These are phyloP conservation scores for Neoarius graeffei DNA, from an alignment of 2,113 vertebrate genomes.

Conservation along the genomic window DNA sequence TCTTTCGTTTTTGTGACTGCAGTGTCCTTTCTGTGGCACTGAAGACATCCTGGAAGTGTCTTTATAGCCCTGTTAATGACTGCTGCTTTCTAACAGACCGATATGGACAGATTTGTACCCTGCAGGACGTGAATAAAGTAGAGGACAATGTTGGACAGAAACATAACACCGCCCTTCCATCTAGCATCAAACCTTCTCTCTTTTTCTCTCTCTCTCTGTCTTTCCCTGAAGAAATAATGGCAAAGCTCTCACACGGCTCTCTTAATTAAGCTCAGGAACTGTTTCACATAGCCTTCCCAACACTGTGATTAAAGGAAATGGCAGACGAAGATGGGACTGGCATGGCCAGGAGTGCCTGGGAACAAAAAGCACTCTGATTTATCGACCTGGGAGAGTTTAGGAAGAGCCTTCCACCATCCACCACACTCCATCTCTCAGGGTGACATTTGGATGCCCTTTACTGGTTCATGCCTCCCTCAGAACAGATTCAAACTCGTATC, in stretches of 20 bases:
- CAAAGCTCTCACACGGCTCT: constrained; percentile 51
- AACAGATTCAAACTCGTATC: not conserved
- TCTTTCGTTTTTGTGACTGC: not conserved
- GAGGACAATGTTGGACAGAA: not conserved
- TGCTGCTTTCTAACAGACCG: not conserved
- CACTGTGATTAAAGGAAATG: constrained; percentile 58
- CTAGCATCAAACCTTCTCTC: not conserved
- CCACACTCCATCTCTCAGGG: constrained; percentile 41
- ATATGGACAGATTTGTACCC: constrained; percentile 26
- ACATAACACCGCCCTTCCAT: not conserved
- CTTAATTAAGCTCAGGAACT: constrained; percentile 62
- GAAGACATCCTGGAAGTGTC: constrained; percentile 26
- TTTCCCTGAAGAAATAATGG: constrained; percentile 53
- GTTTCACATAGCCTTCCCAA: constrained; percentile 45
- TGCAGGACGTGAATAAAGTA: not conserved
- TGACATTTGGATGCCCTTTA: constrained; percentile 56
- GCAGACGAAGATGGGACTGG: constrained; percentile 52
- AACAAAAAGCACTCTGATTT: constrained; percentile 56
- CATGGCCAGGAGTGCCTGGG: constrained; percentile 30
- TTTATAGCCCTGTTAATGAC: constrained; percentile 34
- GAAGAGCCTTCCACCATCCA: constrained; percentile 38
- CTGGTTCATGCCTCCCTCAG: constrained; percentile 7
- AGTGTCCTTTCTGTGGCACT: constrained; percentile 48
- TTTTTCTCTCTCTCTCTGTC: not conserved
- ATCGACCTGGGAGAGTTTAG: constrained; percentile 49